Percentiles rank a stretch among this genome's conserved stretches.
Conservation (phyloP, 2,888 invertebrate species). For the Netelia melanura region DNA sequence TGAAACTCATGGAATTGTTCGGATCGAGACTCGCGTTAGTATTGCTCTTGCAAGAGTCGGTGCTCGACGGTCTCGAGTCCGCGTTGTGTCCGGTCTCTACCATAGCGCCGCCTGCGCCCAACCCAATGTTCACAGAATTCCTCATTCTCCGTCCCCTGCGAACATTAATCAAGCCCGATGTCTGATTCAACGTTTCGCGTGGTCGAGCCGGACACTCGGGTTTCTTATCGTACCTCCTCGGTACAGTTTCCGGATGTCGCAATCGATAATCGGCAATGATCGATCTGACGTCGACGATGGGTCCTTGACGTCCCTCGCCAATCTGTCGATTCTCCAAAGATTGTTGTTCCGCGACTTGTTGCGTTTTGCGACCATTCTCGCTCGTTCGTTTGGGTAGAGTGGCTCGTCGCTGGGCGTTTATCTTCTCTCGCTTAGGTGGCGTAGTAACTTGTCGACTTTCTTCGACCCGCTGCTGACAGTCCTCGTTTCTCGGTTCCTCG, state of each 20-base stretch:
- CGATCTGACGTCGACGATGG: conserved; percentile 93
- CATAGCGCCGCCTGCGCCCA: conserved; percentile 83
- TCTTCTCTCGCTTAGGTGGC: conserved; percentile 52
- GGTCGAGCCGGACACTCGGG: conserved; percentile 48
- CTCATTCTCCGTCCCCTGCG: conserved; percentile 82
- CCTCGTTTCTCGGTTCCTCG: conserved; percentile 51
- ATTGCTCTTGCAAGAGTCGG: conserved; percentile 86
- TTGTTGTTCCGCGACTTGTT: conserved; percentile 75
- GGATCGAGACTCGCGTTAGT: conserved; percentile 81
- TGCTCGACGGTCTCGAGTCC: conserved; percentile 85
- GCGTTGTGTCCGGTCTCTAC: conserved; percentile 82
- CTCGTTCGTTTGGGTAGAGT: conserved; percentile 76
- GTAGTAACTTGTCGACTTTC: conserved; percentile 38
- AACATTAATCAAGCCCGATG: conserved; percentile 67
- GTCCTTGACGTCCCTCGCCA: conserved; percentile 90
- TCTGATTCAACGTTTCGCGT: conserved; percentile 32
- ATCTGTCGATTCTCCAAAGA: conserved; percentile 87
- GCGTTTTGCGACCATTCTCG: conserved; percentile 76
- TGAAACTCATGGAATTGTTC: conserved; percentile 87
- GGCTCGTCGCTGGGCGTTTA: conserved; percentile 49
- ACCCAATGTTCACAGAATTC: conserved; percentile 83
- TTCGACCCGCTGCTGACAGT: conserved; percentile 27
- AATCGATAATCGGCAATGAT: conserved; percentile 93
- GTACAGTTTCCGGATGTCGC: conserved; percentile 91
- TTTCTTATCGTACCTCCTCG: conserved; percentile 85